These are phyloP conservation scores for Brachypteracias leptosomus DNA, from an alignment of 2,113 vertebrate genomes.

Conservation along the genomic window DNA sequence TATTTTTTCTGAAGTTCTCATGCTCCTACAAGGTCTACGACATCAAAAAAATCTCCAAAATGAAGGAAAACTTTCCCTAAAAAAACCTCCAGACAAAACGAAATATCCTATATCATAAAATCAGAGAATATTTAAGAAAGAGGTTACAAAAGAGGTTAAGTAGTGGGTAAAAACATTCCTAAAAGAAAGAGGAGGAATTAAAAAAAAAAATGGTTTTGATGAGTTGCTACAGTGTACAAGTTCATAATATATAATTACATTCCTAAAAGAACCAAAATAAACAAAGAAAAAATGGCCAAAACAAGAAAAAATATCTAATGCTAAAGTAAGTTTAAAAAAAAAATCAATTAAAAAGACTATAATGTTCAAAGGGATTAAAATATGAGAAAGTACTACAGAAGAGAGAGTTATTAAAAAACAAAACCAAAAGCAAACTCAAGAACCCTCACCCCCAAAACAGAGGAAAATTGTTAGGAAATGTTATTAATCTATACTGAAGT, in stretches of 20 bases:
- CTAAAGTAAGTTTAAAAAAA: neutral
- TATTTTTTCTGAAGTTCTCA: too few species aligned
- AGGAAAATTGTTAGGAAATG: neutral
- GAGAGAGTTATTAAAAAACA: too few species aligned
- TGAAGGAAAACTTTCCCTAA: neutral
- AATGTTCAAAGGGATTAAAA: too few species aligned
- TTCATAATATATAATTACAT: neutral
- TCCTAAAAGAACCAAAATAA: neutral
- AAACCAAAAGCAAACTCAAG: too few species aligned
- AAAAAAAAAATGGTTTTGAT: neutral
- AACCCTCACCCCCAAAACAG: too few species aligned
- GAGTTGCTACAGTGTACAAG: accelerated
- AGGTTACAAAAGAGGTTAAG: neutral
- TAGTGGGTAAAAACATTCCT: neutral
- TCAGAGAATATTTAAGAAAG: neutral
- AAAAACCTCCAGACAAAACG: accelerated
- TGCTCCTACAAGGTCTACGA: neutral
- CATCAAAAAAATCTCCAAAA: neutral
- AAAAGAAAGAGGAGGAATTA: neutral
- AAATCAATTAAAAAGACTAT: accelerated
- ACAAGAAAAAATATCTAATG: neutral
- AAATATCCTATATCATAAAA: neutral
- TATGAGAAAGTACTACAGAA: neutral
- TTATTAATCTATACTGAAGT: neutral
- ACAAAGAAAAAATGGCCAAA: accelerated